A percentile compares a stretch with the other conserved stretches of the same genome.
These are phyloP conservation scores for Dynastes tityus DNA, from an alignment of 2,888 invertebrate genomes.

Conservation along the genomic window DNA sequence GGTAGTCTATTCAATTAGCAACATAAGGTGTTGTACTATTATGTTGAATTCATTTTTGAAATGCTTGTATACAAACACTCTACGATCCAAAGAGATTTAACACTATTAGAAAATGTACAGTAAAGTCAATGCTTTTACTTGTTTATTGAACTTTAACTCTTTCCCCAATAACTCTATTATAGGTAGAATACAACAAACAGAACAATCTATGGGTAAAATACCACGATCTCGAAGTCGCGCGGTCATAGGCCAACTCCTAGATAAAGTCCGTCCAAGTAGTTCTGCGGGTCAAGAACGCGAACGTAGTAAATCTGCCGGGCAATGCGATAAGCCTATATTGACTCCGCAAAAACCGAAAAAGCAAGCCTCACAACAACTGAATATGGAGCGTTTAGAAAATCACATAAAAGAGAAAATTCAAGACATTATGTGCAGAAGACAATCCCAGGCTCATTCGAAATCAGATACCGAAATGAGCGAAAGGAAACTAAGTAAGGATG, in stretches of 20 bases:
- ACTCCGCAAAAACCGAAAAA: constrained; percentile 61
- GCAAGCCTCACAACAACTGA: constrained; percentile 63
- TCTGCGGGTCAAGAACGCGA: constrained; percentile 67
- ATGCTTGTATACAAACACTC: too few relatives aligned
- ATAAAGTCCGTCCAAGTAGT: constrained; percentile 71
- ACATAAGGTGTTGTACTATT: too few relatives aligned
- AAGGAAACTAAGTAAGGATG: constrained; percentile 68
- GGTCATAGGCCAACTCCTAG: constrained; percentile 74
- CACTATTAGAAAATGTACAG: too few relatives aligned
- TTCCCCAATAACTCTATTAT: constrained; percentile 44
- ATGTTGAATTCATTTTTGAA: too few relatives aligned
- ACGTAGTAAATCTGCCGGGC: constrained; percentile 67
- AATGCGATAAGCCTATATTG: constrained; percentile 61
- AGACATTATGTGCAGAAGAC: constrained; percentile 68
- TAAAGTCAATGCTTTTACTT: too few relatives aligned
- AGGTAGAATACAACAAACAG: constrained; percentile 64
- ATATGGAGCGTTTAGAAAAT: constrained; percentile 68
- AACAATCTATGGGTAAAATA: constrained; percentile 66
- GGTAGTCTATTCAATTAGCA: too few relatives aligned
- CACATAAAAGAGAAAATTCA: constrained; percentile 71
- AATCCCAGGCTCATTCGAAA: constrained; percentile 59
- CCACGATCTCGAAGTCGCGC: constrained; percentile 68
- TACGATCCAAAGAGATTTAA: too few relatives aligned
- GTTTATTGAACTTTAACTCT: constrained; percentile 24
- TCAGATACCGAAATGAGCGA: constrained; percentile 58